Evolutionary conservation across 2,888 invertebrate genomes (phyloP).

Genomic region (Branchellion lobata): DNA sequence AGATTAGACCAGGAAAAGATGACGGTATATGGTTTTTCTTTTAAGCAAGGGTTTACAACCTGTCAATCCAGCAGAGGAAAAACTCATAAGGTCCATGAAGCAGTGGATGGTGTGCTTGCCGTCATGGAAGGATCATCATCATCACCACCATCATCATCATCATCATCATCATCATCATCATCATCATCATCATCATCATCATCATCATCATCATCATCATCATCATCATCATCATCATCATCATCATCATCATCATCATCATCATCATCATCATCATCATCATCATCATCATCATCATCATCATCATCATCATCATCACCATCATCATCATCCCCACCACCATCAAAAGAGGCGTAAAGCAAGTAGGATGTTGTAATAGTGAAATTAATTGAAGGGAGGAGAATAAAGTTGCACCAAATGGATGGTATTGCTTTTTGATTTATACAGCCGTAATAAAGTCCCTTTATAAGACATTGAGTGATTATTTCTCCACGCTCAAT

Average conservation of each 20-base stretch:
- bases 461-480: background rate
- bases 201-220: constrained; percentile 42
- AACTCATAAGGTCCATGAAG: too few species aligned
- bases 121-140: too few species aligned
- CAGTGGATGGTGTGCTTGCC: too few species aligned
- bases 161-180: background rate
- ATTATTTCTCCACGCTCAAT: background rate
- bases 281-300: constrained; percentile 41
- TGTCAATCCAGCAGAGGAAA: too few species aligned
- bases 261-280: constrained; percentile 41
- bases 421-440: constrained; percentile 21
- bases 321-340: background rate
- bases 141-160: background rate
- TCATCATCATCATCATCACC: constrained; percentile 43
- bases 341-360: background rate
- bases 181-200: constrained; percentile 40
- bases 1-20: too few species aligned
- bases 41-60: too few species aligned
- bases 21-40: too few species aligned
- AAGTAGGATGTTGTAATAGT: background rate
- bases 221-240: constrained; percentile 42
- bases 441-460: constrained; percentile 2
- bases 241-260: constrained; percentile 24
- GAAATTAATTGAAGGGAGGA: background rate
- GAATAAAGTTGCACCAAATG: background rate